Percentiles rank a stretch among this genome's conserved stretches.
phyloP scores from a whole-genome alignment of 2,888 invertebrate species.

The Dolichopus griseipennis region DNA sequence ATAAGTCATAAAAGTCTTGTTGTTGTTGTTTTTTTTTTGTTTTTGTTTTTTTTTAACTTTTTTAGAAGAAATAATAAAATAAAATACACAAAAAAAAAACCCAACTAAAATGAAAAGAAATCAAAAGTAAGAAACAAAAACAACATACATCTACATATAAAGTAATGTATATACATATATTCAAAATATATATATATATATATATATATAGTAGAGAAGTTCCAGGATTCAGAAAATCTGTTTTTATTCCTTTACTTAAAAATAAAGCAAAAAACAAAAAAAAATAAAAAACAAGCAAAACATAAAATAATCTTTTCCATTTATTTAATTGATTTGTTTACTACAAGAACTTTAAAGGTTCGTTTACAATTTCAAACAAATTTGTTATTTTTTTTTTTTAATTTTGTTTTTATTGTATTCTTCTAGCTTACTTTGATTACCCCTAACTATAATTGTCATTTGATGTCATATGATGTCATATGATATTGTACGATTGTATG shows the following conservation, averaged over 20 bases:
- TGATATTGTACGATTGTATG: too few relatives aligned
- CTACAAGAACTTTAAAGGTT: neutral
- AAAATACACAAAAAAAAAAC: neutral
- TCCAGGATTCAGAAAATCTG: neutral
- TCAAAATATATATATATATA: neutral
- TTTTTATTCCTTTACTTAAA: neutral
- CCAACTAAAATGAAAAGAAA: neutral
- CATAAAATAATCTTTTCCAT: neutral
- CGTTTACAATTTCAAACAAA: neutral
- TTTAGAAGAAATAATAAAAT: constrained; percentile 1
- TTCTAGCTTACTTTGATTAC: too few relatives aligned
- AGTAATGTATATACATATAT: too few relatives aligned
- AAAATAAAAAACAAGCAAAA: neutral
- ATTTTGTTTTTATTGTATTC: too few relatives aligned
- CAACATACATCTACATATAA: neutral
- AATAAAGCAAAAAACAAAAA: neutral
- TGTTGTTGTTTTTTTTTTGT: too few relatives aligned
- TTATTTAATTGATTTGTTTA: constrained; percentile 6
- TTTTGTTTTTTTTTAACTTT: neutral
- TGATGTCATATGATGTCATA: too few relatives aligned
- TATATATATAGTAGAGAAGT: neutral
- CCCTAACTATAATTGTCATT: too few relatives aligned
- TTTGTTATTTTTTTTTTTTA: too few relatives aligned
- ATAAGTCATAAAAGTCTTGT: neutral
- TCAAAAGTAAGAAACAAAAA: neutral